These are phyloP conservation scores for Sturnus vulgaris DNA, from an alignment of 2,113 vertebrate species.

Conservation along the genomic window DNA sequence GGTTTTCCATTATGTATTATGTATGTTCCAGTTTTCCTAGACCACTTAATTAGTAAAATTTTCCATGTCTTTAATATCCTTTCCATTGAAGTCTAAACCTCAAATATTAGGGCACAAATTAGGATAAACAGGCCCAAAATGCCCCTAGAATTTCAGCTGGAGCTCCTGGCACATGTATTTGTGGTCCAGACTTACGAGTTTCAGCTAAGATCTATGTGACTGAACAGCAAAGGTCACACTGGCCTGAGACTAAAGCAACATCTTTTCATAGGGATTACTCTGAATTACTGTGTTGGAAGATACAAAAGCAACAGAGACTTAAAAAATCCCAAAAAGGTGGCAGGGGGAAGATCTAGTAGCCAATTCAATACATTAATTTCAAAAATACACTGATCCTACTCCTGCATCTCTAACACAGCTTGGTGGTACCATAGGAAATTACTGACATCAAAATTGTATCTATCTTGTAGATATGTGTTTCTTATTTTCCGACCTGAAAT, in stretches of 20 bases:
- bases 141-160: not conserved
- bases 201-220: not conserved
- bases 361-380: not conserved
- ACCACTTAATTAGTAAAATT: not conserved
- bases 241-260: not conserved
- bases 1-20: not conserved
- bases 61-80: not conserved
- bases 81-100: not conserved
- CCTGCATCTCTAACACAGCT: not conserved
- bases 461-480: not conserved
- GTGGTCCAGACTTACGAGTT: not conserved
- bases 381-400: not conserved
- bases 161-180: not conserved
- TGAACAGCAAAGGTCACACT: not conserved
- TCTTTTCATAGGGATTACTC: not conserved
- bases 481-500: not conserved
- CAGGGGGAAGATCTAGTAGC: rapidly evolving
- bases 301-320: not conserved
- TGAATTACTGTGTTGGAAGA: not conserved
- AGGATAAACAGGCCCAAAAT: not conserved
- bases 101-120: not conserved
- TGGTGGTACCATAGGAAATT: not conserved
- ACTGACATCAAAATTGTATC: not conserved
- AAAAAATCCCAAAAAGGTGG: rapidly evolving
- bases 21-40: not conserved